phyloP scores from a whole-genome alignment of 2,888 invertebrate genomes.

The Lycophotia porphyrea region DNA sequence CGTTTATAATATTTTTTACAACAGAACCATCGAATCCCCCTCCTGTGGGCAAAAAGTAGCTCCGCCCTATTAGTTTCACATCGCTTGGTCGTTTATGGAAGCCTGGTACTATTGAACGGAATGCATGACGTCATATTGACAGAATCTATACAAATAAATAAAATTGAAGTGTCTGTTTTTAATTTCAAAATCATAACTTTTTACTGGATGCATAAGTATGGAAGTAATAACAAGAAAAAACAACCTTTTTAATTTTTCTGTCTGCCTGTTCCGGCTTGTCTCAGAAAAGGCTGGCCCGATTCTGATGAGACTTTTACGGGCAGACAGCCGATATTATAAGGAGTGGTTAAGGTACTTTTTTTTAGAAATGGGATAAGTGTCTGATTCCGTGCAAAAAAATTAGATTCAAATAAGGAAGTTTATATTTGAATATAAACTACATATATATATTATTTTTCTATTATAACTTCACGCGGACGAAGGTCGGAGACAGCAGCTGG shows the following conservation, averaged over 20 bases:
- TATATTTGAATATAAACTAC: too few species aligned
- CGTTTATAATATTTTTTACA: slow-evolving; percentile 27
- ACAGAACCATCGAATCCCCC: slow-evolving; percentile 13
- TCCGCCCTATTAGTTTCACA: slow-evolving; percentile 65
- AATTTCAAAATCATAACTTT: background rate
- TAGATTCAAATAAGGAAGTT: too few species aligned
- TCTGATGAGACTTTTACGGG: background rate
- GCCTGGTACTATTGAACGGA: slow-evolving; percentile 74
- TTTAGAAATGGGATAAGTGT: too few species aligned
- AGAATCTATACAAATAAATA: background rate
- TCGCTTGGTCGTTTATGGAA: slow-evolving; percentile 69
- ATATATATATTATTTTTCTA: too few species aligned
- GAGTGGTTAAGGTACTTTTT: too few species aligned
- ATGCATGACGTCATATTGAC: slow-evolving; percentile 73
- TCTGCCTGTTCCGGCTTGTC: background rate
- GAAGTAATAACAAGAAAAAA: background rate
- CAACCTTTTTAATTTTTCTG: background rate
- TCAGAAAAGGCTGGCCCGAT: background rate
- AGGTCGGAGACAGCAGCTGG: too few species aligned
- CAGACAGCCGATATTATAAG: too few species aligned
- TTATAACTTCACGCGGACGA: too few species aligned
- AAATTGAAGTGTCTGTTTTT: background rate
- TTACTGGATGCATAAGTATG: background rate
- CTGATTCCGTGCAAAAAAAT: too few species aligned
- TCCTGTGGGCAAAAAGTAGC: slow-evolving; percentile 51